Conservation (phyloP, 2,888 invertebrate genomes). For the Odontocerum albicorne region DNA sequence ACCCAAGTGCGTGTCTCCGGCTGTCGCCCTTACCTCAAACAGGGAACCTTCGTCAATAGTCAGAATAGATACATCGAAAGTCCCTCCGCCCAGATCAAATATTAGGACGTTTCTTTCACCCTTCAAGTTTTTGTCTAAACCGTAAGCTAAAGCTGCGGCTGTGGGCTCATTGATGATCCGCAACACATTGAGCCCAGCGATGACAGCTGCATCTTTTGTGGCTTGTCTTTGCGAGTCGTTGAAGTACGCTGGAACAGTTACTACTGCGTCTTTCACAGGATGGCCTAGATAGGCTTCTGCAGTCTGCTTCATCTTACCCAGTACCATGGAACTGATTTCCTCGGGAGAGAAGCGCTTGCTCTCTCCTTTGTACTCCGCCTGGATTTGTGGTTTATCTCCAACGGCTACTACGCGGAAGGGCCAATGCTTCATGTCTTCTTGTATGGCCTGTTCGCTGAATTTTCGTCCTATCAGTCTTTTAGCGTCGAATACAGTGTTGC, state of each 20-base stretch:
- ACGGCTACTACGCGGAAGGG: slow-evolving; percentile 72
- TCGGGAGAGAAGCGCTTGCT: slow-evolving; percentile 67
- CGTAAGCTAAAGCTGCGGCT: slow-evolving; percentile 73
- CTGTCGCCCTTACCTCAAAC: slow-evolving; percentile 80
- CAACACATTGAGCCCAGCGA: slow-evolving; percentile 76
- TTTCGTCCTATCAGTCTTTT: slow-evolving; percentile 81
- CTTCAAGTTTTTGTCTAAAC: slow-evolving; percentile 66
- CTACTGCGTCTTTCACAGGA: slow-evolving; percentile 70
- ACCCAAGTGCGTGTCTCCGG: slow-evolving; percentile 82
- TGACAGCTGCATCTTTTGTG: slow-evolving; percentile 81
- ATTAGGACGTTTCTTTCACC: slow-evolving; percentile 66
- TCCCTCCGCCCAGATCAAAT: slow-evolving; percentile 67
- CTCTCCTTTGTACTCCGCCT: slow-evolving; percentile 68
- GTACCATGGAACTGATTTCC: slow-evolving; percentile 71
- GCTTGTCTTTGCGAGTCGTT: slow-evolving; percentile 76
- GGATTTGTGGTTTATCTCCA: slow-evolving; percentile 66
- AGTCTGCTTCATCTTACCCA: slow-evolving; percentile 65
- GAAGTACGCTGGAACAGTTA: slow-evolving; percentile 81
- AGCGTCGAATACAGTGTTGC: slow-evolving; percentile 72
- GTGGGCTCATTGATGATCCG: slow-evolving; percentile 85
- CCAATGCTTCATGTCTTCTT: slow-evolving; percentile 82
- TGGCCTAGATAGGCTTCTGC: slow-evolving; percentile 73
- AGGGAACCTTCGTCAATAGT: slow-evolving; percentile 77
- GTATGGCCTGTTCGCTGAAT: slow-evolving; percentile 73
- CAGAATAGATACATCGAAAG: slow-evolving; percentile 82